Evolutionary conservation across 2,113 vertebrate genomes (phyloP).

Genomic region (Pipa parva): DNA sequence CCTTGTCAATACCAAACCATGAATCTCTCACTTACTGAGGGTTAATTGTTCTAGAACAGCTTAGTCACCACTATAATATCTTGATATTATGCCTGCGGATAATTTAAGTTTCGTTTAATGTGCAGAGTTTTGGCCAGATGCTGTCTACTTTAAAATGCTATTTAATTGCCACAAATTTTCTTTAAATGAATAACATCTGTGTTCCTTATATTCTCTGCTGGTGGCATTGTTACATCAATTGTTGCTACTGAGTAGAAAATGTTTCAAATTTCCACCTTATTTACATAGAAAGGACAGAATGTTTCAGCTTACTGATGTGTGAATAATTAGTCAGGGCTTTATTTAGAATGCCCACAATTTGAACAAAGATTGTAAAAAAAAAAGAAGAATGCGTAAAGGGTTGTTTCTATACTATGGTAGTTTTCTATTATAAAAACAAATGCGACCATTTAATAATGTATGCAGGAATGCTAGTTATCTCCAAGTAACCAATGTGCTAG

Average conservation of each 20-base stretch:
- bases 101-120: slow-evolving; percentile 35
- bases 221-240: slow-evolving; percentile 27
- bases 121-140: slow-evolving; percentile 44
- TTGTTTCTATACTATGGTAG: too few relatives aligned
- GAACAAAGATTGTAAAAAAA: not conserved
- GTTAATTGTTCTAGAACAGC: not conserved
- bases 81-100: slow-evolving; percentile 26
- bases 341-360: not conserved
- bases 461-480: too few relatives aligned
- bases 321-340: not conserved
- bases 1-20: slow-evolving; percentile 17
- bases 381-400: too few relatives aligned
- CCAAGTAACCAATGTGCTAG: too few relatives aligned
- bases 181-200: slow-evolving; percentile 46
- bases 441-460: too few relatives aligned
- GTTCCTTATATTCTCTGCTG: slow-evolving; percentile 28
- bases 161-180: slow-evolving; percentile 29
- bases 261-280: slow-evolving; percentile 13
- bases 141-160: slow-evolving; percentile 42
- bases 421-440: not conserved
- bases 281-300: not conserved
- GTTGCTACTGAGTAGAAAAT: slow-evolving; percentile 8
- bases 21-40: slow-evolving; percentile 30
- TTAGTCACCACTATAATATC: not conserved
- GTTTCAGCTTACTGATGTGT: not conserved